Conservation (phyloP, 1,140 invertebrate species). For the Caenorhabditis briggsae region DNA sequence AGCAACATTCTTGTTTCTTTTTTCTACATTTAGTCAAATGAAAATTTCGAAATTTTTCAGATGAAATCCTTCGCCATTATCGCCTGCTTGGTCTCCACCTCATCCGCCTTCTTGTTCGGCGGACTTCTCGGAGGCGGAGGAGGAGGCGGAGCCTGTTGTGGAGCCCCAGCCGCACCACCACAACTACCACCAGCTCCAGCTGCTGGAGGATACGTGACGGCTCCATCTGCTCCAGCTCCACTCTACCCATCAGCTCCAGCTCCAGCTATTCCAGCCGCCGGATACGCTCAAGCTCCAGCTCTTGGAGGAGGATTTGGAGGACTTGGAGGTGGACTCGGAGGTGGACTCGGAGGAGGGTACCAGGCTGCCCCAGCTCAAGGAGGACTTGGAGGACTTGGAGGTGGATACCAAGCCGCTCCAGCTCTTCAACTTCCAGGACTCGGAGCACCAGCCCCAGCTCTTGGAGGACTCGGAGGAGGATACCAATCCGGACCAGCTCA, state of each 20-base stretch:
- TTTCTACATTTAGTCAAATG: not conserved
- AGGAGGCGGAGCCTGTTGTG: slow-evolving; percentile 16
- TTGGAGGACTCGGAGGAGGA: slow-evolving; percentile 37
- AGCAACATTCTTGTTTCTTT: not conserved
- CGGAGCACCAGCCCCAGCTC: slow-evolving; percentile 6
- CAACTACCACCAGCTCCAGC: slow-evolving; percentile 12
- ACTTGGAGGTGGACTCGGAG: not conserved
- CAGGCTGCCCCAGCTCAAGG: slow-evolving; percentile 32
- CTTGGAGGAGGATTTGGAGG: not conserved
- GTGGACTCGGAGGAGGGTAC: not conserved
- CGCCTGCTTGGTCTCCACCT: slow-evolving; percentile 15
- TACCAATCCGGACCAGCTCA: slow-evolving; percentile 4
- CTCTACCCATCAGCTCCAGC: slow-evolving; percentile 43
- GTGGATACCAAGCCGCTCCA: slow-evolving; percentile 43
- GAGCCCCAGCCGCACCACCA: slow-evolving; percentile 14
- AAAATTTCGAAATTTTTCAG: not conserved
- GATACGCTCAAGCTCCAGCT: slow-evolving; percentile 6
- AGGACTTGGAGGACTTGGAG: slow-evolving; percentile 15
- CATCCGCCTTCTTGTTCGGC: not conserved
- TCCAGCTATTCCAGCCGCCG: slow-evolving; percentile 31
- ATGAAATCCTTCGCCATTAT: slow-evolving; percentile 25
- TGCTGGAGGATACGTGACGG: slow-evolving; percentile 46
- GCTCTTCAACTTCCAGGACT: slow-evolving; percentile 44
- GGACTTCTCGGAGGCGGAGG: slow-evolving; percentile 13
- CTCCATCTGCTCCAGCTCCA: slow-evolving; percentile 38